phyloP scores from a whole-genome alignment of 2,888 invertebrate genomes.

The Himalopsyche japonica region DNA sequence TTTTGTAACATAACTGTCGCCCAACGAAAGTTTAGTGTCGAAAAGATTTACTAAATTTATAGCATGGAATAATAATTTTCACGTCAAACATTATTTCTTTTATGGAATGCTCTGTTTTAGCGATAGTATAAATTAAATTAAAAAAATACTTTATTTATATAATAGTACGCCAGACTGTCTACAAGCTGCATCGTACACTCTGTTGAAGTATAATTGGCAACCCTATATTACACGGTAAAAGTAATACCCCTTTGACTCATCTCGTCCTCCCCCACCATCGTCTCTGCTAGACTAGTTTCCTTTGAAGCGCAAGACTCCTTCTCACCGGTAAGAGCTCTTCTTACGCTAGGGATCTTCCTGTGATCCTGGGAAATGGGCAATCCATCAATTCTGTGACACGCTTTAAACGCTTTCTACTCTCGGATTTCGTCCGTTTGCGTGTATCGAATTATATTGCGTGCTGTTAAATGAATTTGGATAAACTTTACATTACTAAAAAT shows the following conservation, averaged over 20 bases:
- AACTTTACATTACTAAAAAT: no score
- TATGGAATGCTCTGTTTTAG: no score
- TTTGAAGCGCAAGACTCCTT: neutral
- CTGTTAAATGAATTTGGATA: no score
- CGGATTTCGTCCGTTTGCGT: conserved; percentile 1
- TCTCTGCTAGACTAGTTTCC: neutral
- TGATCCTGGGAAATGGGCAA: conserved; percentile 5
- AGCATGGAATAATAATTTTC: no score
- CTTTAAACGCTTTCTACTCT: conserved; percentile 25
- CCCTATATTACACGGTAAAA: neutral
- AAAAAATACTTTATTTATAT: no score
- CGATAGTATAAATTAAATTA: no score
- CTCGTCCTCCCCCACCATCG: neutral
- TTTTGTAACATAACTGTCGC: no score
- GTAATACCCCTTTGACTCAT: neutral
- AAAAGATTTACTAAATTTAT: no score
- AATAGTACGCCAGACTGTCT: no score
- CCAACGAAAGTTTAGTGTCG: no score
- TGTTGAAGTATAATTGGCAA: neutral
- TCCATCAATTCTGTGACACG: conserved; percentile 31
- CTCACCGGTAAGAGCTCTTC: neutral
- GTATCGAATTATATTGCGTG: neutral
- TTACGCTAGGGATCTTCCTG: neutral
- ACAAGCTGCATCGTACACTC: neutral
- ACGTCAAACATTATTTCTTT: no score